Conservation (phyloP, 35 echinoderm and acorn worm genomes). For the Anneissia japonica region DNA sequence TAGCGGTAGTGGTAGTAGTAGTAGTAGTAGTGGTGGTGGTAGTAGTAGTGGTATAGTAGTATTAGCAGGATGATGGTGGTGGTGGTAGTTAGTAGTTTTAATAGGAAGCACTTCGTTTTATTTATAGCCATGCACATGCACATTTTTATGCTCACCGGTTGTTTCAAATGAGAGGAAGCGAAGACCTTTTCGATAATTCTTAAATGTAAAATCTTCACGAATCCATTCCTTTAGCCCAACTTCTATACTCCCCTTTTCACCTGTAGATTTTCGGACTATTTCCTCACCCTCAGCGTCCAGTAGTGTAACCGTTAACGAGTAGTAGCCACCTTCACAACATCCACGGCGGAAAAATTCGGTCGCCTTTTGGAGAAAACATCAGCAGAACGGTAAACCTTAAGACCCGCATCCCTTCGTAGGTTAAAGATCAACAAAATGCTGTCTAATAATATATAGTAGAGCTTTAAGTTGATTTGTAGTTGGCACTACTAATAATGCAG, state of each 20-base stretch:
- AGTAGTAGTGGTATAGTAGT: too few species aligned
- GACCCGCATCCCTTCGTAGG: too few species aligned
- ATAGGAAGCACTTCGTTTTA: neutral
- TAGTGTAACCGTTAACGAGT: conserved; percentile 48
- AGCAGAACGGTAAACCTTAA: too few species aligned
- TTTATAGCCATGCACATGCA: too few species aligned
- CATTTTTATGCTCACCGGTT: conserved; percentile 47
- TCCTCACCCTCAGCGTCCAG: conserved; percentile 25
- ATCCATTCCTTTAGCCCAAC: conserved; percentile 56
- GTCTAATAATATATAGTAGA: too few species aligned
- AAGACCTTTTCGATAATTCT: conserved; percentile 59
- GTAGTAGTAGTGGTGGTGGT: too few species aligned
- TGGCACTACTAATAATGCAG: too few species aligned
- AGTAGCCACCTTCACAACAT: conserved; percentile 61
- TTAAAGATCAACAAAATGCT: too few species aligned
- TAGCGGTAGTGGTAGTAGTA: too few species aligned
- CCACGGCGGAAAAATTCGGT: conserved; percentile 75
- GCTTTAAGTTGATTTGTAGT: too few species aligned
- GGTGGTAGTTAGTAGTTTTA: too few species aligned
- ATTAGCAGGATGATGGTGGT: too few species aligned
- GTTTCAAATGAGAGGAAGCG: conserved; percentile 38
- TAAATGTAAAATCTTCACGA: conserved; percentile 53
- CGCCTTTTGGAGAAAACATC: conserved; percentile 22
- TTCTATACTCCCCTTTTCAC: conserved; percentile 43
- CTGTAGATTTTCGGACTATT: conserved; percentile 34